These are phyloP conservation scores for Onychomys arenicola DNA, from an alignment of 2,797 vertebrate genomes.

Conservation along the genomic window DNA sequence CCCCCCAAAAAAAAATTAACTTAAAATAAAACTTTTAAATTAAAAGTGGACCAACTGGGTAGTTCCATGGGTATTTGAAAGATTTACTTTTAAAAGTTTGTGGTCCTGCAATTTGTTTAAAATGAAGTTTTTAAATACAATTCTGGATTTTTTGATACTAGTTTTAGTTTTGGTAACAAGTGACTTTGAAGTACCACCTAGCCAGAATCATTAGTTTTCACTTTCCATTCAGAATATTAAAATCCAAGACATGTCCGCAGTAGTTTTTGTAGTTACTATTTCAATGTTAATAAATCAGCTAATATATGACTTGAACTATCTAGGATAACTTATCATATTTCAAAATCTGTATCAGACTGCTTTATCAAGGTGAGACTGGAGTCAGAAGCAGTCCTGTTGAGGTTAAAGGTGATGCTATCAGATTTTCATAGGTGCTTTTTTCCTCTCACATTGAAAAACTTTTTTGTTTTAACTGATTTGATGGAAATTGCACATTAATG, in stretches of 20 bases:
- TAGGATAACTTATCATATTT: slow-evolving; percentile 16
- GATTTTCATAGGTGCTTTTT: neutral
- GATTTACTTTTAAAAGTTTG: slow-evolving; percentile 48
- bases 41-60: neutral
- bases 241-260: slow-evolving; percentile 1
- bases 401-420: slow-evolving; percentile 24
- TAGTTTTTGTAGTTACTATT: slow-evolving; percentile 45
- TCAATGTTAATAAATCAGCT: neutral
- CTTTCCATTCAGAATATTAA: slow-evolving; percentile 38
- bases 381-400: slow-evolving; percentile 27
- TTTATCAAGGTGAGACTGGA: slow-evolving; percentile 39
- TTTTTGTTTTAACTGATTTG: neutral
- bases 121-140: slow-evolving; percentile 46
- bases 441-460: neutral
- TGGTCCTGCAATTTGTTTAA: slow-evolving; percentile 46
- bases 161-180: slow-evolving; percentile 63
- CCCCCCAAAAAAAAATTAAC: neutral
- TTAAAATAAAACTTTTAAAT: too few species aligned
- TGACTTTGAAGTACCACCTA: slow-evolving; percentile 30
- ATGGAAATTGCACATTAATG: neutral
- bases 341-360: slow-evolving; percentile 26
- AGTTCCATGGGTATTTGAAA: neutral
- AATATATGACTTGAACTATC: neutral
- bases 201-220: neutral
- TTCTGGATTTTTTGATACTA: neutral